Evolutionary conservation across 2,113 vertebrate species (phyloP), one percentile per base, ranked within the genome.

Genomic region (Bostrychus sinensis): DNA sequence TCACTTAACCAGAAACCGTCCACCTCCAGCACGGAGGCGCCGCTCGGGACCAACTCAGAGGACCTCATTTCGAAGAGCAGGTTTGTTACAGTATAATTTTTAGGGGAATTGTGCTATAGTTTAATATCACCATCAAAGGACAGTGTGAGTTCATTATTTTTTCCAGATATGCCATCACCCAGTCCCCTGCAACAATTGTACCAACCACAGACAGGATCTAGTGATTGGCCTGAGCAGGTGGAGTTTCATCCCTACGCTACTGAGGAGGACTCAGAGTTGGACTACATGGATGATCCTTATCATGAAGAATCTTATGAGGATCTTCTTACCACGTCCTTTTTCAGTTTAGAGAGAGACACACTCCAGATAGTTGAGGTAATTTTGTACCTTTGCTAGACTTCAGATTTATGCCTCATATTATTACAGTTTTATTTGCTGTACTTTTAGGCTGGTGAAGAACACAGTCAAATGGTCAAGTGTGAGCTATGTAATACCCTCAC

Each of bases 401-500:
- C n/a, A n/a, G n/a, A n/a, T n/a, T n/a, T n/a, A n/a, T n/a, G n/a
- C n/a, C n/a, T n/a, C n/a, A n/a, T 28, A 51, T 51, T 50, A 50
- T 26, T 50, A 13, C 5, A 14, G 5, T 20, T 11, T 14, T 28
- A 2, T 7, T 20, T 36, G 37, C 14, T 39, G 37, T 23, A 22
- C 0, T 45, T 55, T 41, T 55, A 93, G 92, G 85, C 73, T 10
- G 88, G 89, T 46, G 92, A 92, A 55, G 91, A 92, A 54, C 88
- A 88, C 62, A 85, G 82, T 28, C 92, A 92, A 69, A 92, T 92
- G 90, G 92, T 93, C 80, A 90, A 92, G 73, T 94, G 93, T 64
- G 93, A 94, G 78, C 82, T 94, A 51, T 94, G 93, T 79, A 90
- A 80, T 83, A 92, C 91, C 5, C 82, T 91, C n/a, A 93, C 92